phyloP scores from a whole-genome alignment of 2,888 invertebrate genomes.

The Dendrolimus houi region DNA sequence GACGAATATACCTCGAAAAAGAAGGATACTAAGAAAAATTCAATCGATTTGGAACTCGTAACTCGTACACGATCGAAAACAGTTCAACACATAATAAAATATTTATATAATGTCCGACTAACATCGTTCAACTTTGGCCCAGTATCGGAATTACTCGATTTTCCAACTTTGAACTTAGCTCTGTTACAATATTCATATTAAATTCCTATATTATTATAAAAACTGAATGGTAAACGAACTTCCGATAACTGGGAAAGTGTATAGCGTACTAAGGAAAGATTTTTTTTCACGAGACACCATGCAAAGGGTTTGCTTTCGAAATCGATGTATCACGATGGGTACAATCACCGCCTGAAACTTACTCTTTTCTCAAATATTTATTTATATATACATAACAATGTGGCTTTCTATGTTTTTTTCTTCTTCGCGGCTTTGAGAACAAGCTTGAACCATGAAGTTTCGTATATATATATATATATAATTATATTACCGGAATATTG shows the following conservation, averaged over 20 bases:
- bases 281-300: conserved; percentile 13
- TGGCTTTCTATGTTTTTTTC: too few species aligned
- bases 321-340: conserved; percentile 29
- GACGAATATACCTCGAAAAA: too few species aligned
- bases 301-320: conserved; percentile 4
- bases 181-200: too few species aligned
- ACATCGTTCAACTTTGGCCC: conserved; percentile 28
- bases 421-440: too few species aligned
- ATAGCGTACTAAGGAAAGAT: conserved; percentile 5
- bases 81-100: conserved; percentile 38
- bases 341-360: conserved; percentile 19
- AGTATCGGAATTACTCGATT: conserved; percentile 5
- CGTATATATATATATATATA: too few species aligned
- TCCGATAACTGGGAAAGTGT: not conserved
- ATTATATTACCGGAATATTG: too few species aligned
- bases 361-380: too few species aligned
- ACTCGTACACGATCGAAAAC: conserved; percentile 25
- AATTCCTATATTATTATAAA: too few species aligned
- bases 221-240: not conserved
- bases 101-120: conserved; percentile 43
- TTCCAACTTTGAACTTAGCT: too few species aligned
- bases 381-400: too few species aligned
- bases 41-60: conserved; percentile 7
- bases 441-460: too few species aligned
- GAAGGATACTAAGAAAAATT: conserved; percentile 21